Base-by-base conservation (phyloP, 1,140 invertebrate species). In the Drosophila punjabiensis region DNA sequence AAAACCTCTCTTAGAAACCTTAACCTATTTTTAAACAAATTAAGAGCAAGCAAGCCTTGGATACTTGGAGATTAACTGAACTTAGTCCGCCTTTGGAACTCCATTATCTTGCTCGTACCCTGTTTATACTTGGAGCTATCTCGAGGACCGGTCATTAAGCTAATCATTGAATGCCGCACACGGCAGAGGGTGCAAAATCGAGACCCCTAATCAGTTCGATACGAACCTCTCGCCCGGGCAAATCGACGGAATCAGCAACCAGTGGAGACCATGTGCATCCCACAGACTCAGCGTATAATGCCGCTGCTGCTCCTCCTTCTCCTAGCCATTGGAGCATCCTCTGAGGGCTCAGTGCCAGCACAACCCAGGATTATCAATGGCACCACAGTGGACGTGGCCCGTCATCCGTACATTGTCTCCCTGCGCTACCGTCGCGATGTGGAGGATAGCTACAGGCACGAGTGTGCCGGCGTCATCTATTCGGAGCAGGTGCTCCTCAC, bases 341-440 rank as follows among this genome's bases (percentile, higher is more conserved):
- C 24, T 16, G 37, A 62, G 32, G 45, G 8, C 2, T 24, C 32
- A 4, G 50, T 11, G 0, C 41, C 70, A 8, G 65, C 79, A 0
- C 69, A 86, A 11, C 47, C 10, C 10, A 71, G 79, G 13, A 93
- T 93, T 41, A 62, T 93, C 10, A 77, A 77, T 62, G 92, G 92
- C 18, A n/a, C 50, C 6, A 30, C 64, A 1, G 86, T 92, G 47
- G 83, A 92, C n/a, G 78, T 88, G 30, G 63, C 73, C 6, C 82
- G 89, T 13, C 86, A 93, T 88, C 91, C 92, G 2, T 93, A 91
- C 30, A 47, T 77, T 1, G 83, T 86, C 4, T 93, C 92, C 2
- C 56, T 93, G 39, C 79, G 92, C 10, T 88, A 82, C 58, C 76
- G 81, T 4, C 70, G 47, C 13, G 50, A 45, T 32, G 48, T 28